Base-by-base conservation (phyloP, 2,113 vertebrate genomes). In the Gambusia holbrooki region DNA sequence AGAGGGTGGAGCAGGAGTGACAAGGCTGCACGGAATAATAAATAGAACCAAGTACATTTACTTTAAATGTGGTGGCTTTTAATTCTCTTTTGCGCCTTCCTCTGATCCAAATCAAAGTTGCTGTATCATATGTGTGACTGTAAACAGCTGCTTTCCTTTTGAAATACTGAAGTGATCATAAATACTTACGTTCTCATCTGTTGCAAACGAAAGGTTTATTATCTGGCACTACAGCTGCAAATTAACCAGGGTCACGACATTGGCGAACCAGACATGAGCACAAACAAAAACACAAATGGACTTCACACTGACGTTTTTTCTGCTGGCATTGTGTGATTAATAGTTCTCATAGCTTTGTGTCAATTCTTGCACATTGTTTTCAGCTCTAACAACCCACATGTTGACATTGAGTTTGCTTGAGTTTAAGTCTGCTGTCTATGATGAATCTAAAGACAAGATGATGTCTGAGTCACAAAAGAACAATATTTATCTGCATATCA, bases 291-390 rank as follows among this genome's bases (percentile, higher is more conserved):
- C 48, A 42, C 72, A 71, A 29, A 78, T 58, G 51, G 51, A 40
- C 14, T 30, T 81, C 61, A 69, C 58, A 65, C 8, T 6, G 40
- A n/a, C 2, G 19, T 25, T 65, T 48, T 48, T 1, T 27, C 35
- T 61, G 58, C 72, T 84, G 71, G 48, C 27, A 68, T 42, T 29
- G 8, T 28, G 68, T 80, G 76, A 88, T 70, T 79, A 62, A 85
- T 79, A 73, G 48, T 70, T 89, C 88, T 93, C 71, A 63, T 79
- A 87, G 74, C 68, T 63, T 71, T 83, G 71, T 84, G 82, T 19
- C 71, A 91, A 33, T 78, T 90, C 37, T 89, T 81, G 61, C 81
- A 77, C 80, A 88, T 66, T 80, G 74, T 37, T 87, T 82, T 76
- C 15, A 77, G 25, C 51, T 69, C 27, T 17, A 61, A 83, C 54